phyloP scores from a whole-genome alignment of 2,113 vertebrate genomes.

The Podilymbus podiceps region DNA sequence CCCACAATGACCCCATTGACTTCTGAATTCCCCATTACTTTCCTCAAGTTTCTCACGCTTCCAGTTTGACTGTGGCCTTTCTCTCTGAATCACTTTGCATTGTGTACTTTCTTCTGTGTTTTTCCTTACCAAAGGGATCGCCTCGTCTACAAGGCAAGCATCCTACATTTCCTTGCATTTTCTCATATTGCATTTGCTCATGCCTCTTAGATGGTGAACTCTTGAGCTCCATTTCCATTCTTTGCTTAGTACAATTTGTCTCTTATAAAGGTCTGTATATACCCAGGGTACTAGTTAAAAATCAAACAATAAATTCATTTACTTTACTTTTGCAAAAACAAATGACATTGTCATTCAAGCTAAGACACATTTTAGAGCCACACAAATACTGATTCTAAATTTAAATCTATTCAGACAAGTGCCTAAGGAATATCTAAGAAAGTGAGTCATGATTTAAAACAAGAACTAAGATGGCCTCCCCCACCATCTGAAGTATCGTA shows the following conservation, averaged over 20 bases:
- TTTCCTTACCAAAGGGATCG: neutral
- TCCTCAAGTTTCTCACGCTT: conserved; percentile 25
- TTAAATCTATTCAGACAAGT: conserved; percentile 25
- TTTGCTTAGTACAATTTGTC: neutral
- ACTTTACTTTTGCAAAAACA: neutral
- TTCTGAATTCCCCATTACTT: conserved; percentile 11
- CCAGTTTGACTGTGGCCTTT: conserved; percentile 13
- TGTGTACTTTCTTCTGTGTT: neutral
- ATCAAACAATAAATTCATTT: neutral
- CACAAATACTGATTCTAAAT: conserved; percentile 35
- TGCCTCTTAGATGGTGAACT: neutral
- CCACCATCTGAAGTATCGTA: neutral
- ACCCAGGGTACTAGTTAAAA: neutral
- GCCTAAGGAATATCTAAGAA: neutral
- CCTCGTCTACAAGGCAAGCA: neutral
- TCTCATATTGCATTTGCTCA: neutral
- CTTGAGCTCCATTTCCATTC: neutral
- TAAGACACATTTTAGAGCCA: conserved; percentile 17
- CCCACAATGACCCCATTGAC: conserved; percentile 32
- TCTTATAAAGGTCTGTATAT: neutral
- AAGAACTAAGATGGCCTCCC: neutral
- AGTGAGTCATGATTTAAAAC: neutral
- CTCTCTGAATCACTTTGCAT: neutral
- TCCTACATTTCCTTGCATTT: neutral
- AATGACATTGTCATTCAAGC: neutral